A percentile compares a stretch with the other conserved stretches of the same genome.
phyloP scores from a whole-genome alignment of 2,888 invertebrate species.

The Pycnomerus fuliginosus region DNA sequence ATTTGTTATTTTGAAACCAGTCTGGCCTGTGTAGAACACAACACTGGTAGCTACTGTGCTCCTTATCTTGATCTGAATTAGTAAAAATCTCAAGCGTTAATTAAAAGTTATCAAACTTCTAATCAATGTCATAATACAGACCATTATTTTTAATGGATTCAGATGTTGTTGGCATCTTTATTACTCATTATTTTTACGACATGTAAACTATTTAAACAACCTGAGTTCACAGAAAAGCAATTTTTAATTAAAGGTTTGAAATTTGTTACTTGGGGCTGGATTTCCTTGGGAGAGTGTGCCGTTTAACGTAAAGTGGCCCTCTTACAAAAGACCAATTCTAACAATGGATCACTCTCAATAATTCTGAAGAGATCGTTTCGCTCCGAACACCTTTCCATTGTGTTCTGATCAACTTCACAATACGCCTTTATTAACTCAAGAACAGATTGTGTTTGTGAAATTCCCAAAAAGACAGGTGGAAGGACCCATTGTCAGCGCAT shows the following conservation, averaged over 20 bases:
- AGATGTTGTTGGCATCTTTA: conserved; percentile 37
- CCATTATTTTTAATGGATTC: conserved; percentile 40
- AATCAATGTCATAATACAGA: conserved; percentile 39
- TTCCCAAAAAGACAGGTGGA: conserved; percentile 26
- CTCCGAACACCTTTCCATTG: conserved; percentile 29
- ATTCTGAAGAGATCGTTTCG: conserved; percentile 25
- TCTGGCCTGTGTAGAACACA: conserved; percentile 29
- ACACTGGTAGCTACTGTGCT: conserved; percentile 42
- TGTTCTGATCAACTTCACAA: conserved; percentile 29
- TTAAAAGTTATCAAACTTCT: conserved; percentile 41
- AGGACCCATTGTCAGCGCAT: neutral
- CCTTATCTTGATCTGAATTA: conserved; percentile 43
- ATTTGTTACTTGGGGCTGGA: no score
- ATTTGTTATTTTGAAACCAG: conserved; percentile 27
- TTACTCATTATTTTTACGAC: conserved; percentile 36
- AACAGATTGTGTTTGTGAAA: conserved; percentile 28
- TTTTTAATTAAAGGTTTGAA: no score
- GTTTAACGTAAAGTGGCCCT: conserved; percentile 9
- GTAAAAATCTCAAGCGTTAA: conserved; percentile 44
- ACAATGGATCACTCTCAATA: conserved; percentile 16
- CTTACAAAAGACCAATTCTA: conserved; percentile 21
- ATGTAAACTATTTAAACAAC: conserved; percentile 3
- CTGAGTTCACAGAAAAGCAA: no score
- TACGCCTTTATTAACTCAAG: conserved; percentile 22
- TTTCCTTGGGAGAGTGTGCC: conserved; percentile 7